Conservation (phyloP, 2,888 invertebrate species). For the Cecidostiba fungosa region DNA sequence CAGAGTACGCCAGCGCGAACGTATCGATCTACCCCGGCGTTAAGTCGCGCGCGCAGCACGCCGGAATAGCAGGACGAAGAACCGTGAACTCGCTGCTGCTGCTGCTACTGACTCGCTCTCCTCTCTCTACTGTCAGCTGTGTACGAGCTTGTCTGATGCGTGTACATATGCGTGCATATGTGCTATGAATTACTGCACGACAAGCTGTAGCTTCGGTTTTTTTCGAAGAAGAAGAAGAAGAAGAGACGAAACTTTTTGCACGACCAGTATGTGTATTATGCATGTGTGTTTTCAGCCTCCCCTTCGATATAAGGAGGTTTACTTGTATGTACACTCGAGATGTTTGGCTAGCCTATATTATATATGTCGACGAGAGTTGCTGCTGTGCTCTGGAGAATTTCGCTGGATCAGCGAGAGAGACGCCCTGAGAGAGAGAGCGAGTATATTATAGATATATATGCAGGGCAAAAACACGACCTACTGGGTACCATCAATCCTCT, state of each 20-base stretch:
- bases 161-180: neutral
- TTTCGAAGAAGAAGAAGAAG: neutral
- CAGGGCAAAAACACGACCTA: neutral
- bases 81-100: conserved; percentile 43
- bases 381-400: neutral
- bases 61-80: conserved; percentile 21
- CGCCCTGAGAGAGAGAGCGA: neutral
- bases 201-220: neutral
- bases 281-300: neutral
- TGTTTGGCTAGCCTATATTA: neutral
- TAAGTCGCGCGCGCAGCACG: conserved; percentile 43
- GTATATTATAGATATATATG: neutral
- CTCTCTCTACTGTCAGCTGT: conserved; percentile 11
- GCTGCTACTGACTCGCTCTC: neutral
- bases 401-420: neutral
- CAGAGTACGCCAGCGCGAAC: conserved; percentile 63
- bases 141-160: neutral
- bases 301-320: neutral
- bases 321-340: neutral
- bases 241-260: neutral
- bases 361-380: neutral
- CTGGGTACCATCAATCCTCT: neutral
- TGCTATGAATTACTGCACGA: neutral
- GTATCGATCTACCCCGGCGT: conserved; percentile 59
- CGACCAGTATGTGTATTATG: neutral